Conservation (phyloP, 2,888 invertebrate species). For the Calameuta filiformis region DNA sequence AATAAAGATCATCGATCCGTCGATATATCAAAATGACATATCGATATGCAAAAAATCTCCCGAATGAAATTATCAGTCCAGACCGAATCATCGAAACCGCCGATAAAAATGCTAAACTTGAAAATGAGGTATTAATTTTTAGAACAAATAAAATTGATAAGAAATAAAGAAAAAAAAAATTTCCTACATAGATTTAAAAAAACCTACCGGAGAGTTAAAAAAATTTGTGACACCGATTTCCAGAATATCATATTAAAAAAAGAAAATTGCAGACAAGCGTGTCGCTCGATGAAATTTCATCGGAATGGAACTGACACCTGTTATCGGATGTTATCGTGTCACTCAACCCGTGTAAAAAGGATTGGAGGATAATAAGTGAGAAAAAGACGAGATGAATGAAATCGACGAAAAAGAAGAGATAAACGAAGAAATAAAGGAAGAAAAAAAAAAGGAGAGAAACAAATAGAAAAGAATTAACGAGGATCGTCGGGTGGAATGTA, state of each 20-base stretch:
- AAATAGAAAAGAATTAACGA: not conserved
- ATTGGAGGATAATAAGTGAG: not conserved
- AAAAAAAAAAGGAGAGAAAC: not conserved
- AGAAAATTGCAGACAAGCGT: not conserved
- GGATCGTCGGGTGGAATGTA: conserved; percentile 6
- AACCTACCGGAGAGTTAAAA: not conserved
- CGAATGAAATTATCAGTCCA: too few relatives aligned
- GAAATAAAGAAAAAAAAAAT: not conserved
- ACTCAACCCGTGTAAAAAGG: not conserved
- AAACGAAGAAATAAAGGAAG: not conserved
- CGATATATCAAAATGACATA: too few relatives aligned
- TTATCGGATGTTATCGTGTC: not conserved
- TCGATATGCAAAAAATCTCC: too few relatives aligned
- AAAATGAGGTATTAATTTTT: too few relatives aligned
- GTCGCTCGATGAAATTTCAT: not conserved
- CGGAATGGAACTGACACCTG: not conserved
- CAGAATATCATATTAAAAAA: not conserved
- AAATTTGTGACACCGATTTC: not conserved
- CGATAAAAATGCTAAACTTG: too few relatives aligned
- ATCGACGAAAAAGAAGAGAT: not conserved
- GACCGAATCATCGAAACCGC: too few relatives aligned
- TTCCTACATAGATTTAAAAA: not conserved
- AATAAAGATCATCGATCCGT: too few relatives aligned
- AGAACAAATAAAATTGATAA: not conserved
- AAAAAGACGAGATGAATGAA: not conserved